Evolutionary conservation across 64 coral and sea anemone species (phyloP).

Genomic region (Exaiptasia diaphana): DNA sequence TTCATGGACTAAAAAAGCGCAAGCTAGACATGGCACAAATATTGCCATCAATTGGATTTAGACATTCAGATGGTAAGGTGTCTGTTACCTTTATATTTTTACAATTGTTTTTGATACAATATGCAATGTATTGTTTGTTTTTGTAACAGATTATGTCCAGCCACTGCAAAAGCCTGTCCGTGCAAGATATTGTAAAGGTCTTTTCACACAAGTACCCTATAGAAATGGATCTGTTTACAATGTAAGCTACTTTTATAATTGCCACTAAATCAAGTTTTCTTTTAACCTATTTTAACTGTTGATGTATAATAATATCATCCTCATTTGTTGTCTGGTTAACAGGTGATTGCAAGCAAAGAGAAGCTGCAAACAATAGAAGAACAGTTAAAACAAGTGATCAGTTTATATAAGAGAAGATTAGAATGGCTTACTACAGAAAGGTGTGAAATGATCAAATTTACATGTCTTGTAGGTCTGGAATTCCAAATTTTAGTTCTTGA

Average conservation of each 20-base stretch:
- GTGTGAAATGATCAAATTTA: conserved; percentile 13
- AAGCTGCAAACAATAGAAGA: conserved; percentile 71
- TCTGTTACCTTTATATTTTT: too few relatives aligned
- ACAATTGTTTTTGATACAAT: not conserved
- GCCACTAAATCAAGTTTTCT: not conserved
- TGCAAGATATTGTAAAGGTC: conserved; percentile 85
- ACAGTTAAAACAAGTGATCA: conserved; percentile 76
- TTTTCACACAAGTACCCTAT: conserved; percentile 91
- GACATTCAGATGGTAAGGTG: conserved; percentile 87
- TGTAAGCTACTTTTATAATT: conserved; percentile 29
- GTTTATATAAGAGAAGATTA: conserved; percentile 72
- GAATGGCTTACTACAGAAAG: conserved; percentile 93
- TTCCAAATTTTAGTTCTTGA: too few relatives aligned
- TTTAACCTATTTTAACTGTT: not conserved
- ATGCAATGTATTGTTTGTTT: not conserved
- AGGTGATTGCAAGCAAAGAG: conserved; percentile 88
- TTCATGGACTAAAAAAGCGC: conserved; percentile 74
- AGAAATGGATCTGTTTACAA: conserved; percentile 91
- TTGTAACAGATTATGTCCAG: conserved; percentile 76
- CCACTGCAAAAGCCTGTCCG: conserved; percentile 86
- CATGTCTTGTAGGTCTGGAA: too few relatives aligned
- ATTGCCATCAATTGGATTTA: conserved; percentile 85
- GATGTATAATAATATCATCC: not conserved
- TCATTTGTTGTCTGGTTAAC: not conserved
- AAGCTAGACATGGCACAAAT: conserved; percentile 94